These are phyloP conservation scores for Thalassoma bifasciatum DNA, from an alignment of 2,113 vertebrate species.

Conservation along the genomic window DNA sequence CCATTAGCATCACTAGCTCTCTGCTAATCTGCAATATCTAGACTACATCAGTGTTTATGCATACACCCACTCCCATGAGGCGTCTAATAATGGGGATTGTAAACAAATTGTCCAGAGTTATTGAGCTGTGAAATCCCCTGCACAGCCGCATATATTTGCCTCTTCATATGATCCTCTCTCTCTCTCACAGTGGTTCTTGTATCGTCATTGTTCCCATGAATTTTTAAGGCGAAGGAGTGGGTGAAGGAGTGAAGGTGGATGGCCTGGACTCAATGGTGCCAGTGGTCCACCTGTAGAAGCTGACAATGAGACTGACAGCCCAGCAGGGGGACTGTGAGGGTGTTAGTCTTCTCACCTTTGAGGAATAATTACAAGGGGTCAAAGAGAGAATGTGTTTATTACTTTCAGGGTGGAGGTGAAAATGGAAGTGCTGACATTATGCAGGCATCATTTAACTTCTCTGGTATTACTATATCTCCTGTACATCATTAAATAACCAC, in stretches of 20 bases:
- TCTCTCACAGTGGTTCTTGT: constrained; percentile 39
- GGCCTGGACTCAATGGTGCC: constrained; percentile 35
- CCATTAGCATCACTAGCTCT: constrained; percentile 13
- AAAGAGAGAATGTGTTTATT: background rate
- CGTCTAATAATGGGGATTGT: constrained; percentile 69
- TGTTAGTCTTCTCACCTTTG: constrained; percentile 56
- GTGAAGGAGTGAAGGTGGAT: constrained; percentile 10
- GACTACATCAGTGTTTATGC: constrained; percentile 66
- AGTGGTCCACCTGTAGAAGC: constrained; percentile 61
- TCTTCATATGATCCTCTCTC: constrained; percentile 64
- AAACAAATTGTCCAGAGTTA: constrained; percentile 79
- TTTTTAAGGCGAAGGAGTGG: constrained; percentile 7
- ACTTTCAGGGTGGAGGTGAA: constrained; percentile 1
- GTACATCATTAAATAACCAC: too few species aligned
- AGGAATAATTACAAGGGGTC: constrained; percentile 44
- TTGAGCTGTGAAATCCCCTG: constrained; percentile 77
- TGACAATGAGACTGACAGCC: constrained; percentile 38
- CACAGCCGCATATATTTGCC: constrained; percentile 55
- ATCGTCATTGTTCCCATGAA: constrained; percentile 56
- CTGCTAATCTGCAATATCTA: constrained; percentile 53
- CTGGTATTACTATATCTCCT: too few species aligned
- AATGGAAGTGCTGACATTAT: background rate
- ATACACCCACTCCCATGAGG: constrained; percentile 56
- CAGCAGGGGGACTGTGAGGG: constrained; percentile 28
- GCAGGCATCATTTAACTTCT: background rate